Evolutionary conservation across 2,113 vertebrate genomes (phyloP).

Genomic region (Platichthys flesus): DNA sequence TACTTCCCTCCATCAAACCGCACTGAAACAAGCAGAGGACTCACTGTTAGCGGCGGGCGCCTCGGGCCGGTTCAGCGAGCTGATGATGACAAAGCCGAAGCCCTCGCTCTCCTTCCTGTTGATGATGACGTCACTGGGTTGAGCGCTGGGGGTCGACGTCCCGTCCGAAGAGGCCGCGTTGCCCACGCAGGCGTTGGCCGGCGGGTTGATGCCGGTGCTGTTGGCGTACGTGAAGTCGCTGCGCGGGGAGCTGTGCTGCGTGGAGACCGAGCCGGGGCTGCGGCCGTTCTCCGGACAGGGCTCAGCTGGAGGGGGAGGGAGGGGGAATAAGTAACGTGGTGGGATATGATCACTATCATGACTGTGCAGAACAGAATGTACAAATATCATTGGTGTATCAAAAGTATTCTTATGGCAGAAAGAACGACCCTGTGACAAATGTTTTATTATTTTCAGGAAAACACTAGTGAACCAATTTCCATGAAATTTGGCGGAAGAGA

Average conservation of each 20-base stretch:
- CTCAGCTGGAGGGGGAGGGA: constrained; percentile 83
- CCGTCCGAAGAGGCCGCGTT: constrained; percentile 81
- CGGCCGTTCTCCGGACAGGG: constrained; percentile 94
- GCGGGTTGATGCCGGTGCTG: constrained; percentile 80
- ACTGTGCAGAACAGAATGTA: no score
- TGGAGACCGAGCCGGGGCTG: constrained; percentile 93
- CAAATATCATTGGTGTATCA: no score
- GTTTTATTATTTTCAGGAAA: no score
- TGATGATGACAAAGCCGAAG: constrained; percentile 99
- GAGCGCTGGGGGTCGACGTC: constrained; percentile 82
- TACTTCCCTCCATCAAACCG: background rate
- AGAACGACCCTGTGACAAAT: no score
- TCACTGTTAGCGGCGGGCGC: constrained; percentile 89
- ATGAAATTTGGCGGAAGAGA: no score
- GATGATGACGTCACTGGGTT: constrained; percentile 92
- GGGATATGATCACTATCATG: no score
- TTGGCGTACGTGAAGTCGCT: constrained; percentile 90
- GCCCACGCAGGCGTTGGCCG: constrained; percentile 23
- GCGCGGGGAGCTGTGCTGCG: constrained; percentile 96
- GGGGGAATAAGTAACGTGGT: background rate
- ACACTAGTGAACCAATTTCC: no score
- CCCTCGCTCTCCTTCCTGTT: constrained; percentile 97
- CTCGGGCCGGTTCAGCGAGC: constrained; percentile 95
- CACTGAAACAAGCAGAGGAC: constrained; percentile 50
- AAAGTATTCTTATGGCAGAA: no score